A percentile compares a stretch with the other conserved stretches of the same genome.
Evolutionary conservation across 2,797 vertebrate species (phyloP).

Genomic region (Hydrolagus colliei): DNA sequence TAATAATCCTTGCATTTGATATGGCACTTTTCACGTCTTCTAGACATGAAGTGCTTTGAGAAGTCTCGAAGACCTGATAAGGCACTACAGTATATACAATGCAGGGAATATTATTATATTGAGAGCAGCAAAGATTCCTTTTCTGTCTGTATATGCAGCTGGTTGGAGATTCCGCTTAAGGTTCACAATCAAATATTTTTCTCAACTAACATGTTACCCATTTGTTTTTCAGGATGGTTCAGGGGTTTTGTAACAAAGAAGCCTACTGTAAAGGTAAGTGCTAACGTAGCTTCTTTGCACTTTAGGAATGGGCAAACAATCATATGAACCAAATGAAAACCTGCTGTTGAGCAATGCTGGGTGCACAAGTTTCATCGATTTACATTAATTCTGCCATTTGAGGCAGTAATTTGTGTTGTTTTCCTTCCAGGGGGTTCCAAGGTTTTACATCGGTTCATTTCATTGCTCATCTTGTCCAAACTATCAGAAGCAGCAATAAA

Average conservation of each 20-base stretch:
- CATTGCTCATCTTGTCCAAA: no score
- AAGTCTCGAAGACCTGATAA: no score
- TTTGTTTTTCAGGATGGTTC: constrained; percentile 58
- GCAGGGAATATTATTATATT: no score
- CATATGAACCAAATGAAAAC: neutral
- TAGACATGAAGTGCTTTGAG: no score
- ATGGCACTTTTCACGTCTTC: no score
- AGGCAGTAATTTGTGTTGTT: neutral
- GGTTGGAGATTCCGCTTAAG: neutral
- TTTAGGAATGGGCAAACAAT: neutral
- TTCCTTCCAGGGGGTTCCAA: neutral
- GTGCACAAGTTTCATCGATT: neutral
- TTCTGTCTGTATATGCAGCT: no score
- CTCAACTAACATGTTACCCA: constrained; percentile 21
- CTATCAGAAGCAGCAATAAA: no score
- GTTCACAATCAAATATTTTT: neutral
- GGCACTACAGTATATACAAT: no score
- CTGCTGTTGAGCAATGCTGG: neutral
- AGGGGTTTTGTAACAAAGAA: constrained; percentile 61
- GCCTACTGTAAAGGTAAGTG: constrained; percentile 58
- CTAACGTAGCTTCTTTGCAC: neutral
- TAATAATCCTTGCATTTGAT: no score
- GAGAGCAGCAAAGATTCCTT: no score
- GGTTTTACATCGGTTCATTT: neutral
- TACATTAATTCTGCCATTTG: neutral